Base-by-base conservation (phyloP, 2,888 invertebrate genomes). In the Eremobia ochroleuca region DNA sequence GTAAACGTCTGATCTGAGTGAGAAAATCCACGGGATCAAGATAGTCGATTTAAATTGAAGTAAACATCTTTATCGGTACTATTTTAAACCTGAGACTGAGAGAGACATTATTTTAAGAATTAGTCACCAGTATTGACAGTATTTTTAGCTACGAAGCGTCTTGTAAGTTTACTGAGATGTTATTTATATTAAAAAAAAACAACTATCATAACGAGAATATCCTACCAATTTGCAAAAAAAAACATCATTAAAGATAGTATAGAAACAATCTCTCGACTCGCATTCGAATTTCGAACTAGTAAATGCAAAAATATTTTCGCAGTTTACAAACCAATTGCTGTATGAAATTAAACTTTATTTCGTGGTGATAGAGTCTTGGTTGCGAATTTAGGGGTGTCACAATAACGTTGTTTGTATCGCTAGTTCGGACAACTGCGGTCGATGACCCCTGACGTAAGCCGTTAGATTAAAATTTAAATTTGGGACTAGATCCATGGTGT, bases 401-500 rank as follows among this genome's bases (percentile, higher is more conserved):
- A 88, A 83, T 88, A 88, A 86, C 86, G 89, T 89, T 88, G 93
- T 90, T 88, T 79, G 91, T 90, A 87, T 90, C 88, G 90, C 90
- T 91, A 90, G 93, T 93, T 94, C 95, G 95, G 94, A 92, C 95
- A 94, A 91, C 90, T 82, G 89, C 92, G 95, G 94, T 91, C 93
- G 89, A 94, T 94, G 92, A 95, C 91, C 95, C 92, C 89, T 94
- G 94, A 93, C 93, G 92, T 90, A 90, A 91, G 92, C 94, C 93
- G 94, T 94, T 95, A 94, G 94, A 95, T 94, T 94, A 94, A 95
- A 95, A 95, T 95, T 95, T 94, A 94, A 95, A 95, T 95, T 95
- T 93, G 92, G 94, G 91, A 94, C 90, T 91, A 90, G 91, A 82
- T 31, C 73, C 55, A 82, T 72, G 83, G 75, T 55, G 82, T 85